Evolutionary conservation across 2,888 invertebrate species (phyloP), one percentile per base, ranked within the genome.

Genomic region (Xestia sexstrigata): DNA sequence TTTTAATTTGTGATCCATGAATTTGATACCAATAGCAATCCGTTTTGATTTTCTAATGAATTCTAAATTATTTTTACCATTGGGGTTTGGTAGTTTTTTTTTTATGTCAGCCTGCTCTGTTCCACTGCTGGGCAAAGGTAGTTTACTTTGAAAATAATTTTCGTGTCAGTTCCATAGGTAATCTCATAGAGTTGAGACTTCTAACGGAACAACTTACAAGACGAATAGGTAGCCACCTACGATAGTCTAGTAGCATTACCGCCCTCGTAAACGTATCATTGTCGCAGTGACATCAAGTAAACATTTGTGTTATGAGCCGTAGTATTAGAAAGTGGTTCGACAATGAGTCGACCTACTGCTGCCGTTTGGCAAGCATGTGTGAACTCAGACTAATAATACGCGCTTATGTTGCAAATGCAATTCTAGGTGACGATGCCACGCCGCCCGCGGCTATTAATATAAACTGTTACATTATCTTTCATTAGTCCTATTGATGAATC

Each of bases 341-440:
- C 86, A 89, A 88, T 86, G 79, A 81, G 75, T 75, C 85, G 84
- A 89, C 87, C 88, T 87, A 87, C 82, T 85, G 79, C 79, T 78
- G 83, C 65, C 83, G 87, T 87, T 91, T 91, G 90, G 91, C 91
- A 86, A 88, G 90, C 88, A 84, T 83, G 87, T 89, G 87, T 87
- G 84, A 89, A 85, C 87, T 78, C 80, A 42, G 65, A 81, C 91
- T 93, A 92, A 89, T 91, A 91, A 92, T 93, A 93, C 86, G 52
- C 52, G 88, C 85, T 70, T 87, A 88, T 91, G 92, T 94, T 94
- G 93, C 94, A 93, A 93, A 93, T 94, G 93, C 93, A 92, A 91
- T 93, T 93, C 92, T 93, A 92, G 94, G 93, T 93, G 93, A 94
- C 93, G 93, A 92, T 92, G 90, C 90, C 90, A 87, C 88, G 85